These are phyloP conservation scores for Pantherophis guttatus DNA, from an alignment of 2,113 vertebrate species.

Conservation along the genomic window DNA sequence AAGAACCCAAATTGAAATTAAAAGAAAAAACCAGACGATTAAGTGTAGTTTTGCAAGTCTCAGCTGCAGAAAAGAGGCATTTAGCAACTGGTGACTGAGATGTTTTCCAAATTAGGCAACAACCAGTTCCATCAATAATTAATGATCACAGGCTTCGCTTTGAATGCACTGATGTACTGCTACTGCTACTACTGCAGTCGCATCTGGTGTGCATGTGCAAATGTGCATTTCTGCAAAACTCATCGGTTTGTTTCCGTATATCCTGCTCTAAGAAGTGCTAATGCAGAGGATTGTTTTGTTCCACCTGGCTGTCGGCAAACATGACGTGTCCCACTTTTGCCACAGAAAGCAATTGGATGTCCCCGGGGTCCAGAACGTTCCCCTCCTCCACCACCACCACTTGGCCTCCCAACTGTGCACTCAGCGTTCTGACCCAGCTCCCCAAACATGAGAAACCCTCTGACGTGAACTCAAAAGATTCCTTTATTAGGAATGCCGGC, in stretches of 20 bases:
- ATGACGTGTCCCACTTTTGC: neutral
- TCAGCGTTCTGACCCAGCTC: no score
- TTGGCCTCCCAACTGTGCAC: neutral
- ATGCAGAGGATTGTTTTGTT: neutral
- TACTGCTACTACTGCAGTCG: neutral
- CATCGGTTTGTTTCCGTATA: neutral
- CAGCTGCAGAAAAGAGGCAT: neutral
- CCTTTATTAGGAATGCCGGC: no score
- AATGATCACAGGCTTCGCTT: neutral
- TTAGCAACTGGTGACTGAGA: neutral
- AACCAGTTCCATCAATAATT: neutral
- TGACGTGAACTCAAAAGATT: no score
- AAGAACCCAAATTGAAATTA: neutral
- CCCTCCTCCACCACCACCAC: neutral
- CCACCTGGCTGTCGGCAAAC: neutral
- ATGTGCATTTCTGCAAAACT: neutral
- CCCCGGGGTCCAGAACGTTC: neutral
- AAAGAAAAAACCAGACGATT: neutral
- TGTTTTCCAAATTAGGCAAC: neutral
- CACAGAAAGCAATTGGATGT: neutral
- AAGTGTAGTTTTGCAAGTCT: neutral
- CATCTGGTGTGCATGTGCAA: neutral
- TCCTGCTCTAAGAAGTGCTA: neutral
- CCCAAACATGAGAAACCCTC: no score
- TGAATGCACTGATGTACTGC: neutral